A percentile compares a stretch with the other conserved stretches of the same genome.
phyloP scores from a whole-genome alignment of 2,797 vertebrate species.

The Ficedula albicollis region DNA sequence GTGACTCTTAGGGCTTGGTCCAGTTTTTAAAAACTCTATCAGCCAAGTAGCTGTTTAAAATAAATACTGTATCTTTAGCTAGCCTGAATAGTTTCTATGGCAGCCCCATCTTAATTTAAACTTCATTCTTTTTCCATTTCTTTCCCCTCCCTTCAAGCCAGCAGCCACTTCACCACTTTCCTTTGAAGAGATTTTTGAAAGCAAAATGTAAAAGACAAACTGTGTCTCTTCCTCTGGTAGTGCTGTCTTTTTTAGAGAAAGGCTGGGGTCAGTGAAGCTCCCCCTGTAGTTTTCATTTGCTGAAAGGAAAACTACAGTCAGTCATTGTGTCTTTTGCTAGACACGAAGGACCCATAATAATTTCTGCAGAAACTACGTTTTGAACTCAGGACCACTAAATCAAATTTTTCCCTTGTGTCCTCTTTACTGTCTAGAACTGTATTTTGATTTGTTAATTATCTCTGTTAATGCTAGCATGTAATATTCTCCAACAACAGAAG shows the following conservation, averaged over 20 bases:
- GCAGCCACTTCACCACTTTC: not conserved
- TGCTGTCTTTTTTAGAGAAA: not conserved
- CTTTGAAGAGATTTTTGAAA: constrained; percentile 34
- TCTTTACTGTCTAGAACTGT: not conserved
- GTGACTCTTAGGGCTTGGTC: not conserved
- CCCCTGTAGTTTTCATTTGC: not conserved
- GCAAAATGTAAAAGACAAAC: not conserved
- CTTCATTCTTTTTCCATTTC: not conserved
- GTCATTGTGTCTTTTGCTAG: not conserved
- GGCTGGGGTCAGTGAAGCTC: not conserved
- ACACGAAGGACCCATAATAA: not conserved
- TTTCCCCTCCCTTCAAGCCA: constrained; percentile 9
- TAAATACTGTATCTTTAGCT: not conserved
- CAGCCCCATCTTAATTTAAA: constrained; percentile 3
- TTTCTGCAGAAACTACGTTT: not conserved
- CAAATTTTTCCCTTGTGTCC: not conserved
- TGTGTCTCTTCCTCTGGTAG: not conserved
- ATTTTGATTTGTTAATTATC: not conserved
- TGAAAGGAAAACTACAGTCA: not conserved
- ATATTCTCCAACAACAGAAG: not conserved
- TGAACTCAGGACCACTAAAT: not conserved
- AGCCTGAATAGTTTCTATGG: constrained; percentile 16
- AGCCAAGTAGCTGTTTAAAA: constrained; percentile 5
- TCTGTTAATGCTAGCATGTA: not conserved
- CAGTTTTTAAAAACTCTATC: not conserved